Evolutionary conservation across 2,797 vertebrate genomes (phyloP), one percentile per base, ranked within the genome.

Genomic region (Aulostomus chinensis): DNA sequence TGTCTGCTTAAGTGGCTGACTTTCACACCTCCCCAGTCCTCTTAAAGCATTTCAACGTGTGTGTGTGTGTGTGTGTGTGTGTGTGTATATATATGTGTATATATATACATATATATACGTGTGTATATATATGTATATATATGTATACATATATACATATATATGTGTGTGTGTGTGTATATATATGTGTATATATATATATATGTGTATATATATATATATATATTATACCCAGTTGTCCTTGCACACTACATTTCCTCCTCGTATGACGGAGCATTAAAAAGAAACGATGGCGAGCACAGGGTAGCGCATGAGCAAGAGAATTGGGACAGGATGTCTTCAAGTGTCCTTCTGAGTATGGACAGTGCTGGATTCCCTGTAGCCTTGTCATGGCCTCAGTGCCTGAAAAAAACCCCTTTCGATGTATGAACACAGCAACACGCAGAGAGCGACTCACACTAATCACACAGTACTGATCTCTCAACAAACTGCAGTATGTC

Each of bases 401-500:
- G 81, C 85, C 83, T 85, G 74, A 41, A 43, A 26, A 70, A n/a
- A n/a, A n/a, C n/a, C n/a, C 50, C 57, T 61, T 72, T 66, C 60
- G 52, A 58, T 33, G 46, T 71, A 51, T 69, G 62, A 79, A 70
- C 71, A 35, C 76, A 67, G 72, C 45, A 18, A 65, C 58, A 53
- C 6, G 55, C 76, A 69, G 67, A 84, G 56, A 36, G 66, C 78
- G 64, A 41, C 84, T 73, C 26, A 79, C 78, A 60, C 50, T 13
- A 68, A 65, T 74, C 64, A 68, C 76, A 75, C 66, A 68, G 67
- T 70, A 77, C 76, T 66, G 69, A 77, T 74, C 68, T 76, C 53
- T 78, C 60, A 56, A 50, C 73, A 60, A 87, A 85, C 83, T 88
- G 81, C 88, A 88, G 88, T 90, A 83, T 72, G 86, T 90, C 84